Evolutionary conservation across 2,888 invertebrate species (phyloP).

Genomic region (Selenia dentaria): DNA sequence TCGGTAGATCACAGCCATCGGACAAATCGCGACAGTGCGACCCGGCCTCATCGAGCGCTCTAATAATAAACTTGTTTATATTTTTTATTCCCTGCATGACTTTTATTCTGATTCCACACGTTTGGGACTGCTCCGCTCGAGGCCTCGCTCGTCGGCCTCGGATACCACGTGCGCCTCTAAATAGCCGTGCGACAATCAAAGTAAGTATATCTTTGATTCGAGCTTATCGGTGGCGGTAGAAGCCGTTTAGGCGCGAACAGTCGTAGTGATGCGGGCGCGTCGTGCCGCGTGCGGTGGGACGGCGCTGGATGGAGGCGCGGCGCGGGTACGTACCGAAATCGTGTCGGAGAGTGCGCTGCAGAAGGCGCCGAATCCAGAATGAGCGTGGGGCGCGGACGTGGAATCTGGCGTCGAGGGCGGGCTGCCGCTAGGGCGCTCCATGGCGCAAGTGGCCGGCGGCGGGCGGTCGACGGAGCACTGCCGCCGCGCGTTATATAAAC

Average conservation of each 20-base stretch:
- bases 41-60: slow-evolving; percentile 80
- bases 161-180: slow-evolving; percentile 78
- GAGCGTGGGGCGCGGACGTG: slow-evolving; percentile 45
- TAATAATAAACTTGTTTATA: slow-evolving; percentile 84
- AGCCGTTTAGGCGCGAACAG: slow-evolving; percentile 49
- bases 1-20: slow-evolving; percentile 80
- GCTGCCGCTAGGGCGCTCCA: slow-evolving; percentile 68
- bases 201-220: slow-evolving; percentile 48
- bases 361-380: slow-evolving; percentile 78
- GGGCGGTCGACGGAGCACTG: slow-evolving; percentile 71
- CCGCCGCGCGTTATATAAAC: slow-evolving; percentile 75
- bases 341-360: slow-evolving; percentile 81
- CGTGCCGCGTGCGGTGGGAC: slow-evolving; percentile 23
- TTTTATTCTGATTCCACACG: slow-evolving; percentile 61
- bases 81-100: slow-evolving; percentile 75
- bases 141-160: slow-evolving; percentile 63
- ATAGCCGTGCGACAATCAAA: slow-evolving; percentile 62
- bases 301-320: slow-evolving; percentile 29
- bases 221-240: slow-evolving; percentile 56
- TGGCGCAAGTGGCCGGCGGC: slow-evolving; percentile 61
- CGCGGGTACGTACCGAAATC: slow-evolving; percentile 72
- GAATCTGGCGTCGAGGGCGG: slow-evolving; percentile 33
- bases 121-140: slow-evolving; percentile 34
- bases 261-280: slow-evolving; percentile 41
- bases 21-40: slow-evolving; percentile 83